These are phyloP conservation scores for Harpagifer antarcticus DNA, from an alignment of 2,797 vertebrate genomes.

Conservation along the genomic window DNA sequence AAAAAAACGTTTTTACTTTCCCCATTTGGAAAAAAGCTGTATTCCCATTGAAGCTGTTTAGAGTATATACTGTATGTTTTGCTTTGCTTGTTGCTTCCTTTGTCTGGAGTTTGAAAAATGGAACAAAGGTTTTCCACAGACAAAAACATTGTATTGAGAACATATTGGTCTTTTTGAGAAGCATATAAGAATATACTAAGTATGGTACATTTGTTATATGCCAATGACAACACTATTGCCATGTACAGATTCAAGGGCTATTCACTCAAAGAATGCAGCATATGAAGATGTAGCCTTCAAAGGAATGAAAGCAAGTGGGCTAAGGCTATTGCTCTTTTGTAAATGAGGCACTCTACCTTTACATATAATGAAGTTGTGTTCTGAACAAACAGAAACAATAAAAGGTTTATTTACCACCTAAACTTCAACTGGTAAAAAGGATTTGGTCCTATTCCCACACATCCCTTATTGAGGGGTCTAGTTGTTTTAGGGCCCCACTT, in stretches of 20 bases:
- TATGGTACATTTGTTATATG: neutral
- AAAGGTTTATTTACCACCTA: neutral
- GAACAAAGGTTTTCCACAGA: neutral
- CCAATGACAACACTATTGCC: neutral
- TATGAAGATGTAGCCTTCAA: neutral
- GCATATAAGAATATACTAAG: neutral
- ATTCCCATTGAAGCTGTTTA: neutral
- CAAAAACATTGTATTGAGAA: neutral
- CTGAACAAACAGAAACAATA: neutral
- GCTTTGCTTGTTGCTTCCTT: neutral
- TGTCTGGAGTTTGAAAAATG: too few species aligned
- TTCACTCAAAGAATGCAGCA: neutral
- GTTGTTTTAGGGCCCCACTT: too few species aligned
- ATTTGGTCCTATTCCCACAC: neutral
- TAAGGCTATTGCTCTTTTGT: neutral
- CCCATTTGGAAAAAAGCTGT: neutral
- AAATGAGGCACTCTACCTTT: neutral
- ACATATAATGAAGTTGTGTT: neutral
- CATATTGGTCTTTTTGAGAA: neutral
- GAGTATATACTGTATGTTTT: neutral
- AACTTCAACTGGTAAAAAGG: neutral
- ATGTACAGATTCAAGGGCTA: neutral
- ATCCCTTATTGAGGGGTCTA: neutral
- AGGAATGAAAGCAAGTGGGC: neutral
- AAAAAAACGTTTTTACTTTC: too few species aligned